A percentile compares a stretch with the other conserved stretches of the same genome.
Conservation (phyloP, 2,888 invertebrate species). For the Neoascia interrupta region DNA sequence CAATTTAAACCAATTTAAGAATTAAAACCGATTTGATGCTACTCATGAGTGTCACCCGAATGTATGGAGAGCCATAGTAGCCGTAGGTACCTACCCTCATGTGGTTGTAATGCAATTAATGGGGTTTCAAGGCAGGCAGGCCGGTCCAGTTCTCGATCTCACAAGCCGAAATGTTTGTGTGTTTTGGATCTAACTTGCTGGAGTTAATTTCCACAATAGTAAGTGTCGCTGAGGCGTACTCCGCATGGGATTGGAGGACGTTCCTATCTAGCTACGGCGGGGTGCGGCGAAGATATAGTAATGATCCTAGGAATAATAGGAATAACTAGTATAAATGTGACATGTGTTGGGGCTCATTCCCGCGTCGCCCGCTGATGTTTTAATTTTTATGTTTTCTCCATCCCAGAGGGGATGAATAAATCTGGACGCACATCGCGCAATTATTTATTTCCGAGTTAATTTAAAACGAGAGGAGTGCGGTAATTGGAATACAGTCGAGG, state of each 20-base stretch:
- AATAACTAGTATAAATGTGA: constrained; percentile 53
- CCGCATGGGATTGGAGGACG: no score
- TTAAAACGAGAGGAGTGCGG: constrained; percentile 63
- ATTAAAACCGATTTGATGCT: constrained; percentile 66
- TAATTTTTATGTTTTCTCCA: constrained; percentile 50
- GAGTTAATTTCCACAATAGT: constrained; percentile 56
- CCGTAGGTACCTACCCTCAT: no score
- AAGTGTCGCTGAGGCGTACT: no score
- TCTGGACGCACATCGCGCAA: constrained; percentile 38
- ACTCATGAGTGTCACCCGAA: constrained; percentile 66
- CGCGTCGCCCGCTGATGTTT: constrained; percentile 54
- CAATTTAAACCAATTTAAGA: constrained; percentile 69
- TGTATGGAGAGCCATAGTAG: no score
- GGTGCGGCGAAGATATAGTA: constrained; percentile 13
- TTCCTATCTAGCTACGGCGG: no score
- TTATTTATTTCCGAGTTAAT: constrained; percentile 59
- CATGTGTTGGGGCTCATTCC: constrained; percentile 49
- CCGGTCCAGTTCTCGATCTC: constrained; percentile 13
- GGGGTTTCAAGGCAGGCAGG: constrained; percentile 39
- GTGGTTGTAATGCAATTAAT: constrained; percentile 59
- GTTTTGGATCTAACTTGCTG: constrained; percentile 39
- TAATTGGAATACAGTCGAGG: constrained; percentile 62
- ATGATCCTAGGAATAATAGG: constrained; percentile 37
- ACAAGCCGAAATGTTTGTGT: background rate
- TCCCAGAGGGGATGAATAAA: constrained; percentile 39